phyloP scores from a whole-genome alignment of 2,797 vertebrate species.

The Ctenopoma multispine region DNA sequence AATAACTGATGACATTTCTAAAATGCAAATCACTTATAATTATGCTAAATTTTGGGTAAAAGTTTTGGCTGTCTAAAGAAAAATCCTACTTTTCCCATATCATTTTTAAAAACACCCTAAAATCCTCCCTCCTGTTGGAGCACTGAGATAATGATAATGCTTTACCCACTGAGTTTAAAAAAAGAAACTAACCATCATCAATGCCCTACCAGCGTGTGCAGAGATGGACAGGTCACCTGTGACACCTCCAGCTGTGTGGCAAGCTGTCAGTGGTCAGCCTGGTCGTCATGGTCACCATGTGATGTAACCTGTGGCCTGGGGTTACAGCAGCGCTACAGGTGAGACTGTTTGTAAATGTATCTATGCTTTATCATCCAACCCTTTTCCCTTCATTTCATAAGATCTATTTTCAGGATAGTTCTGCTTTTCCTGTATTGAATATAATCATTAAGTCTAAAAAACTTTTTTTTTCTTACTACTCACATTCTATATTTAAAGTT shows the following conservation, averaged over 20 bases:
- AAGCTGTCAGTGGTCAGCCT: constrained; percentile 90
- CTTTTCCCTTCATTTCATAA: background rate
- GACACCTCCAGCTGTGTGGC: constrained; percentile 76
- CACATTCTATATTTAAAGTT: too few species aligned
- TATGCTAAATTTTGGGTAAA: background rate
- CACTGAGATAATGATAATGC: background rate
- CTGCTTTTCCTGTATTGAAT: background rate
- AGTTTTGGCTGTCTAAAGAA: too few species aligned
- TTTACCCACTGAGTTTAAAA: too few species aligned
- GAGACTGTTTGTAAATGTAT: background rate
- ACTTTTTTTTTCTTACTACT: too few species aligned
- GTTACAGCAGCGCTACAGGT: constrained; percentile 90
- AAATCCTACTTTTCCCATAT: background rate
- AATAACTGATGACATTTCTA: background rate
- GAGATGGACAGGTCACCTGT: constrained; percentile 83
- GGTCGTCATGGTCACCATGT: constrained; percentile 91
- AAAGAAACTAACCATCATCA: background rate
- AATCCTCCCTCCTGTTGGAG: too few species aligned
- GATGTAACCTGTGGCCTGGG: constrained; percentile 87
- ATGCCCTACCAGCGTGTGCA: constrained; percentile 81
- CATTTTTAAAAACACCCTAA: background rate
- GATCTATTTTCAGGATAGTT: background rate
- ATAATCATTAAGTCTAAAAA: background rate
- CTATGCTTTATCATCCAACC: background rate
- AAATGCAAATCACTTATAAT: background rate